Percentiles rank a stretch among this genome's conserved stretches.
These are phyloP conservation scores for Harpalus rufipes DNA, from an alignment of 2,888 invertebrate genomes.

Conservation along the genomic window DNA sequence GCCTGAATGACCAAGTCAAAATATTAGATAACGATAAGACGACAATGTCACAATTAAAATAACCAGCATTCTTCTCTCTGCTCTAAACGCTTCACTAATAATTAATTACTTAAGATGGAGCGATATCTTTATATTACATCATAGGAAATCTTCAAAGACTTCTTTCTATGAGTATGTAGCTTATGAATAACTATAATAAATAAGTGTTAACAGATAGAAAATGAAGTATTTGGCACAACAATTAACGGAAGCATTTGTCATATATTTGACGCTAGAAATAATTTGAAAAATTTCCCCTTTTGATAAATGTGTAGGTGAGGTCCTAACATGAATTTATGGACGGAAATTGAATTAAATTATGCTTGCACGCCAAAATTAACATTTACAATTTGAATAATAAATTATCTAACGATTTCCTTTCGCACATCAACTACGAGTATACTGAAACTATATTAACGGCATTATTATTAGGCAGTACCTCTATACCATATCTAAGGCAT, in stretches of 20 bases:
- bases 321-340: not conserved
- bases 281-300: constrained; percentile 12
- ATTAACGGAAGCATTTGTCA: constrained; percentile 20
- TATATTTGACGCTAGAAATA: not conserved
- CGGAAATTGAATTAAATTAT: constrained; percentile 12
- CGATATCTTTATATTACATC: constrained; percentile 54
- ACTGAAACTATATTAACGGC: too few relatives aligned
- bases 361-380: not conserved
- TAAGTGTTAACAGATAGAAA: not conserved
- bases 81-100: constrained; percentile 27
- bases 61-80: constrained; percentile 18
- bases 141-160: constrained; percentile 20
- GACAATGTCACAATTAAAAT: constrained; percentile 45
- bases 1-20: constrained; percentile 41
- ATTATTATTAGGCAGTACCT: too few relatives aligned
- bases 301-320: constrained; percentile 24
- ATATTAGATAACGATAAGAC: constrained; percentile 30
- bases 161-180: not conserved
- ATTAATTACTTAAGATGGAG: constrained; percentile 51
- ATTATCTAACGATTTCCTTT: not conserved
- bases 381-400: not conserved
- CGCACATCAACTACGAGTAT: too few relatives aligned
- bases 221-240: constrained; percentile 18
- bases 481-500: too few relatives aligned
- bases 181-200: not conserved